Evolutionary conservation across 2,888 invertebrate genomes (phyloP).

Genomic region (Diogma glabrata): DNA sequence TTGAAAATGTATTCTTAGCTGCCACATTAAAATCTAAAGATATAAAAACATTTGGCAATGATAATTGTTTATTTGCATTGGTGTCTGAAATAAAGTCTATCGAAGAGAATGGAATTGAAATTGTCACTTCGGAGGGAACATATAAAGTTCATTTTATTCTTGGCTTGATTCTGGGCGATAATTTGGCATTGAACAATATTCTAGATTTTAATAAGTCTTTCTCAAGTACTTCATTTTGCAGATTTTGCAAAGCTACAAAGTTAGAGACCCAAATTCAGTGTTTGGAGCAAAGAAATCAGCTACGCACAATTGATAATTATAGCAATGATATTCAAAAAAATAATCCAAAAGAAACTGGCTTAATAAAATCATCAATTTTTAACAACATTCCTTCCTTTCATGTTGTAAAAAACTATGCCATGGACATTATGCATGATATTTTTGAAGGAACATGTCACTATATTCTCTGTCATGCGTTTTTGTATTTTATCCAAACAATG

Average conservation of each 20-base stretch:
- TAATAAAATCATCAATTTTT: background rate
- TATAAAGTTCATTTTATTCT: background rate
- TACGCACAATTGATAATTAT: background rate
- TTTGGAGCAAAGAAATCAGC: background rate
- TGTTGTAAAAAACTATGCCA: conserved; percentile 1
- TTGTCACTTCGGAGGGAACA: conserved; percentile 14
- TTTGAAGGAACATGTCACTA: conserved; percentile 14
- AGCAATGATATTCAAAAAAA: background rate
- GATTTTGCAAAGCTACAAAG: background rate
- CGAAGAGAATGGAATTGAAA: conserved; percentile 19
- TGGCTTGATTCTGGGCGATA: background rate
- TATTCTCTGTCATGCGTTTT: conserved; percentile 7
- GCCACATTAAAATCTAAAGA: background rate
- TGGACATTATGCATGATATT: conserved; percentile 13
- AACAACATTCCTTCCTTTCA: conserved; percentile 1
- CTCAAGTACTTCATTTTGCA: background rate
- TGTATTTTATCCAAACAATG: background rate
- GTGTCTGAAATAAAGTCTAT: conserved; percentile 21
- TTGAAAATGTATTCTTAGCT: conserved; percentile 1
- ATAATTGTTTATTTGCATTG: conserved; percentile 20
- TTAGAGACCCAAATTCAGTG: background rate
- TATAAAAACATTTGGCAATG: conserved; percentile 16
- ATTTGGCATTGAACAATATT: background rate
- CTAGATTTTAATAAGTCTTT: background rate
- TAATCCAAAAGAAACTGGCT: background rate